Evolutionary conservation across 2,888 invertebrate genomes (phyloP).

Genomic region (Eudemis profundana): DNA sequence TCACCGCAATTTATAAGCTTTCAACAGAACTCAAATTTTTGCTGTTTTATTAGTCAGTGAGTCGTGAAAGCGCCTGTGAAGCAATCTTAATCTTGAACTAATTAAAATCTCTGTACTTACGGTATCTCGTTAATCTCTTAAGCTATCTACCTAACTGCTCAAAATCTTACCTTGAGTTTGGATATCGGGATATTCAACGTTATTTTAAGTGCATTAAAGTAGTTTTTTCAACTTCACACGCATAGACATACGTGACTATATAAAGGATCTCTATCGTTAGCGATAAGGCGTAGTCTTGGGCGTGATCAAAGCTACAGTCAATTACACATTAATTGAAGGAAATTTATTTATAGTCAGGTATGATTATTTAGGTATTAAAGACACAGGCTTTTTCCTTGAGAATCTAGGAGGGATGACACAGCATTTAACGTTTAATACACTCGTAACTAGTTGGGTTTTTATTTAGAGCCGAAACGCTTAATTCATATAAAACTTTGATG

Average conservation of each 20-base stretch:
- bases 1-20: not conserved
- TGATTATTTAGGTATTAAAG: not conserved
- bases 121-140: slow-evolving; percentile 25
- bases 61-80: not conserved
- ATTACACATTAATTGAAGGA: not conserved
- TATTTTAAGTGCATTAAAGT: not conserved
- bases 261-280: not conserved
- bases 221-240: not conserved
- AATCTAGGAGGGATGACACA: too few species aligned
- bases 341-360: not conserved
- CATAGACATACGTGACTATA: not conserved
- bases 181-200: not conserved
- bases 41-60: slow-evolving; percentile 3
- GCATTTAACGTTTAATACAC: too few species aligned
- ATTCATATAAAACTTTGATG: too few species aligned
- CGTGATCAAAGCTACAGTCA: not conserved
- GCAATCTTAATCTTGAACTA: slow-evolving; percentile 23
- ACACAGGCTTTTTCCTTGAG: too few species aligned
- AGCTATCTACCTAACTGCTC: slow-evolving; percentile 6
- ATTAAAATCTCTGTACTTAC: slow-evolving; percentile 24
- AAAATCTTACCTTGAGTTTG: not conserved
- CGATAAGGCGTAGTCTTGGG: not conserved
- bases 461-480: too few species aligned
- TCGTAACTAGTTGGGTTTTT: too few species aligned
- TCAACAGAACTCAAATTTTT: not conserved